Base-by-base conservation (phyloP, 2,888 invertebrate genomes). In the Iphiclides podalirius region DNA sequence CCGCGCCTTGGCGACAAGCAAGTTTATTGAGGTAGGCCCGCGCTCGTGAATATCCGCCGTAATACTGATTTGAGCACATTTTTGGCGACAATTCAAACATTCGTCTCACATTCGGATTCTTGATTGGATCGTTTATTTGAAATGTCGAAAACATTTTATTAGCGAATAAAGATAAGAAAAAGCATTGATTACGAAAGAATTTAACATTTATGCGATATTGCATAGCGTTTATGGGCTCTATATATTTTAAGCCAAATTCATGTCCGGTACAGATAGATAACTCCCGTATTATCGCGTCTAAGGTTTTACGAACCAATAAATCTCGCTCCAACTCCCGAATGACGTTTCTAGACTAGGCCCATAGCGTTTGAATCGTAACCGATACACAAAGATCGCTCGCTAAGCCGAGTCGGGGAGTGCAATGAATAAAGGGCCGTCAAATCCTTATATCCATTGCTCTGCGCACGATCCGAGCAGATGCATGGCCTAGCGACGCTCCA, bases 391-490 rank as follows among this genome's bases (percentile, higher is more conserved):
- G 26, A 26, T 26, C n/a, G 9, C 26, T 1, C 26, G 1, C 8
- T 26, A 79, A 80, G 75, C 74, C 68, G 64, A 67, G 64, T n/a
- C n/a, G n/a, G n/a, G n/a, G n/a, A n/a, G 53, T 51, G 55, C 62
- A 64, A 76, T 79, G 77, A 80, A 70, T 79, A 75, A 79, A 75
- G 70, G 67, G 72, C 77, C 70, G 68, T 72, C 75, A 81, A 87
- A 87, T 87, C 86, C 85, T 70, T 61, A 58, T 64, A 66, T 65
- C 80, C 71, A 81, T 83, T 79, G 81, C 74, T 66, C 54, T 57
- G 72, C 69, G 70, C 87, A 86, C 87, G 86, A 74, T 67, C 75
- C 70, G 47, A 65, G 68, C 86, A 85, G 85, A 85, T 86, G 86
- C 73, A 79, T 77, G 76, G 63, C 72, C 61, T 44, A n/a, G n/a